These are phyloP conservation scores for Tangara arthus DNA, from an alignment of 2,797 vertebrate genomes.

Conservation along the genomic window DNA sequence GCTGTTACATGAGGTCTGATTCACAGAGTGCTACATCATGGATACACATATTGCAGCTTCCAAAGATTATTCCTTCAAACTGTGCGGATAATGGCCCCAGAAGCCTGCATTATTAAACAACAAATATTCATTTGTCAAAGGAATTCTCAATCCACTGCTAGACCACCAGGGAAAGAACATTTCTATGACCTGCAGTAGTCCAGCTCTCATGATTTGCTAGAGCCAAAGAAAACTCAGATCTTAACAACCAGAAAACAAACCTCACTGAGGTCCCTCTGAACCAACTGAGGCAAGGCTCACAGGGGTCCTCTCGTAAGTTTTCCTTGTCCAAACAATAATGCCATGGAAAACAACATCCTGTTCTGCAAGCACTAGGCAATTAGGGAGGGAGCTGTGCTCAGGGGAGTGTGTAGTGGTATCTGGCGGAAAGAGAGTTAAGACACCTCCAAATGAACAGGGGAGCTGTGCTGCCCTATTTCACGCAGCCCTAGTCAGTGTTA, in stretches of 20 bases:
- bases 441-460: not conserved
- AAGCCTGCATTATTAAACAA: conserved; percentile 21
- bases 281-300: not conserved
- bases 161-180: conserved; percentile 14
- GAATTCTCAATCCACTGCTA: not conserved
- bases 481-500: rapidly evolving
- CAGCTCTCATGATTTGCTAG: not conserved
- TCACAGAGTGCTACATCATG: not conserved
- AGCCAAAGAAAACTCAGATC: conserved; percentile 45
- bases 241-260: conserved; percentile 22
- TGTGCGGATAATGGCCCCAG: conserved; percentile 21
- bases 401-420: rapidly evolving
- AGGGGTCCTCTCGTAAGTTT: not conserved
- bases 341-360: not conserved
- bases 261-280: not conserved
- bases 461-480: not conserved
- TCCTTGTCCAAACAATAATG: not conserved
- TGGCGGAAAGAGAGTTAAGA: not conserved
- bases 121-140: conserved; percentile 37
- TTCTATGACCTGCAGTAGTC: not conserved
- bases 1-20: not conserved
- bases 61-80: conserved; percentile 57
- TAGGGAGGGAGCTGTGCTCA: not conserved
- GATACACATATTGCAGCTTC: not conserved
- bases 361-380: not conserved